Evolutionary conservation across 2,797 vertebrate genomes (phyloP).

Genomic region (Mus spretus): DNA sequence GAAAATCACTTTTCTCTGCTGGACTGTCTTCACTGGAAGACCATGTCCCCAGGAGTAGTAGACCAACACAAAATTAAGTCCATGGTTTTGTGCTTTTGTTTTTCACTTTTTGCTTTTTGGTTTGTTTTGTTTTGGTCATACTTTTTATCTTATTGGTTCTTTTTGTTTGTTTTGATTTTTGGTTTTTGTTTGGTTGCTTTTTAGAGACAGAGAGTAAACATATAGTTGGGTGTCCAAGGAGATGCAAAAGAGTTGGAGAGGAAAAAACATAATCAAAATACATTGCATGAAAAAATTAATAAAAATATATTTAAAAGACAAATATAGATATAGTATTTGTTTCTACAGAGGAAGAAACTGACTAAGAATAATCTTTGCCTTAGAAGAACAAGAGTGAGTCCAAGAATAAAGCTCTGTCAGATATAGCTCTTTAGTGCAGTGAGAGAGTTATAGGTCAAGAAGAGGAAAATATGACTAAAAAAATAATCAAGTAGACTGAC

Average conservation of each 20-base stretch:
- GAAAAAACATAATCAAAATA: not conserved
- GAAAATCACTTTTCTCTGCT: not conserved
- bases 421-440: not conserved
- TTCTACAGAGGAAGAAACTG: conserved; percentile 16
- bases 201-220: not conserved
- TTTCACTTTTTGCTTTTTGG: not conserved
- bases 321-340: conserved; percentile 7
- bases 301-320: not conserved
- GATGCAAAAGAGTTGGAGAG: rapidly evolving
- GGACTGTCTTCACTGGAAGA: not conserved
- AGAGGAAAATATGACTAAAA: not conserved
- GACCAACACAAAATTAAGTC: not conserved
- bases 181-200: not conserved
- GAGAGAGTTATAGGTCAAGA: not conserved
- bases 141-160: not conserved
- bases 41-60: not conserved
- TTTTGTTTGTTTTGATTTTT: not conserved
- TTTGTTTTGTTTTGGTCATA: not conserved
- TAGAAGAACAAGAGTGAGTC: not conserved
- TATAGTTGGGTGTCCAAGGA: not conserved
- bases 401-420: not conserved
- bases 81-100: not conserved
- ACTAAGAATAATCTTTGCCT: not conserved
- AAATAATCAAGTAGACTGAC: not conserved
- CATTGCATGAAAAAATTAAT: not conserved